Percentiles rank a stretch among this genome's conserved stretches.
phyloP scores from a whole-genome alignment of 2,113 vertebrate species.

The Bolborhynchus lineola region DNA sequence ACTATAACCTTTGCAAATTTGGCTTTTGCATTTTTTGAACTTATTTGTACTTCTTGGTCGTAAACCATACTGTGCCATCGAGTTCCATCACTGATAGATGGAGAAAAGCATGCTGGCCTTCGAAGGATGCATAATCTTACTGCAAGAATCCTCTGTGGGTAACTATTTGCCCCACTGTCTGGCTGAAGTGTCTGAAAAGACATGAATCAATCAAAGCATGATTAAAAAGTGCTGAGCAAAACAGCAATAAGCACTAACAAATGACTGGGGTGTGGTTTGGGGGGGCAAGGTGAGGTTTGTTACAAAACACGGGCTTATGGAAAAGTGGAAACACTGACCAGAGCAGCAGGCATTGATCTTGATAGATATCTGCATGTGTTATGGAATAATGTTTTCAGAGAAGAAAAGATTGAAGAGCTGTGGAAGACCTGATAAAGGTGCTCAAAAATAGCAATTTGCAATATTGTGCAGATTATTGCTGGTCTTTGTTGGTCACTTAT shows the following conservation, averaged over 20 bases:
- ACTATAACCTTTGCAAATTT: not conserved
- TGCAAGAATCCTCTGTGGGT: not conserved
- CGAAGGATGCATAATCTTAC: not conserved
- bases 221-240: not conserved
- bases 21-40: not conserved
- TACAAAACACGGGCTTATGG: fast-evolving
- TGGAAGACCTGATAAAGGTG: not conserved
- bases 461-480: not conserved
- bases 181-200: not conserved
- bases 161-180: not conserved
- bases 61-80: not conserved
- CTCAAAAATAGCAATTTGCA: not conserved
- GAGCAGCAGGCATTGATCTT: not conserved
- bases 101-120: fast-evolving
- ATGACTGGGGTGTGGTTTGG: not conserved
- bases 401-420: not conserved
- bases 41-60: not conserved
- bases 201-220: not conserved
- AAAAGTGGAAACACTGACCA: not conserved
- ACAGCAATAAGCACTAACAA: not conserved
- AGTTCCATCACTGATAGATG: fast-evolving
- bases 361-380: not conserved
- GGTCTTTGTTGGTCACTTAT: not conserved
- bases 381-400: not conserved
- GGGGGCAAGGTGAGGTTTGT: not conserved